phyloP scores from a whole-genome alignment of 2,797 vertebrate genomes.

The Streptopelia turtur region DNA sequence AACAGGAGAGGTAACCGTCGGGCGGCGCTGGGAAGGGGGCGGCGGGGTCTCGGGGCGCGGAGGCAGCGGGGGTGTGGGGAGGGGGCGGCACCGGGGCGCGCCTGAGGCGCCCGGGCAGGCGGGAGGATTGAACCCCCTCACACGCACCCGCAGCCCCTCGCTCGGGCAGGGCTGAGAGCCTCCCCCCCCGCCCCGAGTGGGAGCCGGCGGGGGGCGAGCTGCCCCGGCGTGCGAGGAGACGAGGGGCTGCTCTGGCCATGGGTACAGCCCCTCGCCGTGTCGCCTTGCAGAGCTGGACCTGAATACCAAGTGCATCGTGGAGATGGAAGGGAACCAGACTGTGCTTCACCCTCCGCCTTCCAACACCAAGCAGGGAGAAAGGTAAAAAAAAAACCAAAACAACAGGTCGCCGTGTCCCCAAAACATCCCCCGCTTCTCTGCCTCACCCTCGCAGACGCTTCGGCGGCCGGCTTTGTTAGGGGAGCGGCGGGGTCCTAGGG shows the following conservation, averaged over 20 bases:
- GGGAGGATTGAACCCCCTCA: background rate
- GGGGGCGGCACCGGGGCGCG: background rate
- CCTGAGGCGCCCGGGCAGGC: background rate
- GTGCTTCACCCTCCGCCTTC: conserved; percentile 92
- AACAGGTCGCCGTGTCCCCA: background rate
- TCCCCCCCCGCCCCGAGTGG: background rate
- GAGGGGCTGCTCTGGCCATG: background rate
- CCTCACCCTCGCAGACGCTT: background rate
- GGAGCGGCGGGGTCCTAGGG: background rate
- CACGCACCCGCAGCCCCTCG: background rate
- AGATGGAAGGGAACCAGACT: conserved; percentile 98
- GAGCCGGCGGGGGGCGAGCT: background rate
- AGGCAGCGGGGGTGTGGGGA: background rate
- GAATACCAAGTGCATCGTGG: conserved; percentile 97
- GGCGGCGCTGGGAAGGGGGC: background rate
- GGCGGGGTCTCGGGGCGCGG: background rate
- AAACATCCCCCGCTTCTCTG: background rate
- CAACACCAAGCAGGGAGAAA: conserved; percentile 90
- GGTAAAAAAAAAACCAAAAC: conserved; percentile 80
- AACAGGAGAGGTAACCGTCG: conserved; percentile 90
- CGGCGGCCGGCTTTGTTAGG: conserved; percentile 40
- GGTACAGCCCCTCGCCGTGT: background rate
- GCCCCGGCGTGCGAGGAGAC: background rate
- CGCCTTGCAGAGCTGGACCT: conserved; percentile 91
- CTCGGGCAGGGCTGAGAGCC: background rate